phyloP scores from a whole-genome alignment of 2,797 vertebrate genomes.

The Apodemus agrarius region DNA sequence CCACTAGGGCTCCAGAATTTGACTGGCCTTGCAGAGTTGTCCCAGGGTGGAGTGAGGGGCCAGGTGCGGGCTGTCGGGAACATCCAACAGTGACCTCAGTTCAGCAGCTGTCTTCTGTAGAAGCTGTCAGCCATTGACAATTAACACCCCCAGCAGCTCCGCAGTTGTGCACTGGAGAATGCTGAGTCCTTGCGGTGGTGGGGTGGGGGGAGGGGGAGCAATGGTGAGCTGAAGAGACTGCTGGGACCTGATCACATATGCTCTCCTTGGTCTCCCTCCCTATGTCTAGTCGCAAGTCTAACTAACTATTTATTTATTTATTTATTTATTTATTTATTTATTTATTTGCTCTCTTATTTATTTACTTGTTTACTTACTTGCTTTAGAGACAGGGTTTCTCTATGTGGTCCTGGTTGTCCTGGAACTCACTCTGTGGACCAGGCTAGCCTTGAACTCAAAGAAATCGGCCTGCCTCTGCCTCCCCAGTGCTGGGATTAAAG shows the following conservation, averaged over 20 bases:
- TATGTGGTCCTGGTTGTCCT: background rate
- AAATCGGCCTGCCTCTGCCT: background rate
- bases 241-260: background rate
- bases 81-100: background rate
- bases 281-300: background rate
- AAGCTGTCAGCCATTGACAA: background rate
- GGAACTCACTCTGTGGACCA: background rate
- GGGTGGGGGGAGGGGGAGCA: background rate
- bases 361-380: background rate
- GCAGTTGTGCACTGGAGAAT: background rate
- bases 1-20: background rate
- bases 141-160: background rate
- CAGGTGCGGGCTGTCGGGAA: background rate
- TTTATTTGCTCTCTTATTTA: background rate
- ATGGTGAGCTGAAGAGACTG: fast-evolving
- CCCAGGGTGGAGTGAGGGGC: background rate
- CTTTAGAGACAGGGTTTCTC: background rate
- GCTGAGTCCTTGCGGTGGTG: background rate
- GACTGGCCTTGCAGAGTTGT: background rate
- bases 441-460: background rate
- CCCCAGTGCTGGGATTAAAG: background rate
- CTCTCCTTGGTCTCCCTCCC: background rate
- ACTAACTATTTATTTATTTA: background rate
- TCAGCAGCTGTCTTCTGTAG: background rate
- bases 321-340: too few species aligned